phyloP scores from a whole-genome alignment of 2,113 vertebrate species.

The Chitala chitala region DNA sequence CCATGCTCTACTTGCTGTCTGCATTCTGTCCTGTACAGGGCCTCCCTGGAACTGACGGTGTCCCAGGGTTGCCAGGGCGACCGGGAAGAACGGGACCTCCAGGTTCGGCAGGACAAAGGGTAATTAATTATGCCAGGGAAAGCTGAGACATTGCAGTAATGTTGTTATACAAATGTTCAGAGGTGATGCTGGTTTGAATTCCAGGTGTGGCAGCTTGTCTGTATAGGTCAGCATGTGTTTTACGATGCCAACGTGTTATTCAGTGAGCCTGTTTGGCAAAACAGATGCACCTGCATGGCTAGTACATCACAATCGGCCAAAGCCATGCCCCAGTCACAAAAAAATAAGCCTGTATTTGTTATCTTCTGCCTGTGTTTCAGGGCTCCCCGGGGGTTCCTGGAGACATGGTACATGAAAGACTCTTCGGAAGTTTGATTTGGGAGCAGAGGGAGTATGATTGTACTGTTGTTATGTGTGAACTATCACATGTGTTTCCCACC shows the following conservation, averaged over 20 bases:
- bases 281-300: too few relatives aligned
- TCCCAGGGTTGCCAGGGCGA: conserved; percentile 79
- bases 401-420: conserved; percentile 55
- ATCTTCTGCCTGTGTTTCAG: conserved; percentile 51
- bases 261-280: too few relatives aligned
- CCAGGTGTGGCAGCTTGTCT: background rate
- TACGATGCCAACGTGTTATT: too few relatives aligned
- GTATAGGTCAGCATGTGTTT: too few relatives aligned
- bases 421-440: background rate
- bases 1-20: conserved; percentile 1
- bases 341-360: conserved; percentile 19
- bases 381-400: conserved; percentile 68
- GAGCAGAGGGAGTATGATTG: background rate
- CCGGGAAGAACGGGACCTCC: conserved; percentile 74
- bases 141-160: background rate
- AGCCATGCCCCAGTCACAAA: too few relatives aligned
- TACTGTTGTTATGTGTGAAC: background rate
- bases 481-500: too few relatives aligned
- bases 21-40: conserved; percentile 59
- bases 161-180: background rate
- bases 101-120: conserved; percentile 70
- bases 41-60: conserved; percentile 72
- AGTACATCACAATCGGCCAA: too few relatives aligned
- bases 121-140: conserved; percentile 39
- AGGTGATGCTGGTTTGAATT: background rate